These are phyloP conservation scores for Tuta absoluta DNA, from an alignment of 2,888 invertebrate genomes.

Conservation along the genomic window DNA sequence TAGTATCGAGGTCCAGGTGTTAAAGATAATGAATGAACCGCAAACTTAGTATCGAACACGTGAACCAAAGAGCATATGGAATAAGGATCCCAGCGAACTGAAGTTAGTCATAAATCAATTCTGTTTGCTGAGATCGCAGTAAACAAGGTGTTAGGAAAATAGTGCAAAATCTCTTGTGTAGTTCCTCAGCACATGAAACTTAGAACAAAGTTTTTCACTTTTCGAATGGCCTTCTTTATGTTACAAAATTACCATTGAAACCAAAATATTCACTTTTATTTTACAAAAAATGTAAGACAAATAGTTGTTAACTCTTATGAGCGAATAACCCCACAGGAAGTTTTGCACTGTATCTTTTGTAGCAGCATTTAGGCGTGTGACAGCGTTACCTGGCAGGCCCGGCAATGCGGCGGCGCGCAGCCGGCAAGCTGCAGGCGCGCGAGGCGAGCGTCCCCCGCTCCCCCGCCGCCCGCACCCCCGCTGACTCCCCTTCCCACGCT, in stretches of 20 bases:
- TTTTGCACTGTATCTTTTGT: neutral
- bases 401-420: slow-evolving; percentile 86
- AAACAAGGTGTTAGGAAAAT: too few species aligned
- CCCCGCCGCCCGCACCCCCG: slow-evolving; percentile 80
- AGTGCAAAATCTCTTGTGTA: neutral
- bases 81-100: neutral
- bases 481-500: slow-evolving; percentile 78
- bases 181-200: too few species aligned
- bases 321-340: neutral
- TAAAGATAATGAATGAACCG: neutral
- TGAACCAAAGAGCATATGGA: neutral
- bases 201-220: too few species aligned
- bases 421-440: slow-evolving; percentile 82
- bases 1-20: neutral
- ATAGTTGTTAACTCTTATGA: neutral
- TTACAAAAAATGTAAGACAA: too few species aligned
- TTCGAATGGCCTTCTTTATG: too few species aligned
- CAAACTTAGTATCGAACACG: neutral
- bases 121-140: too few species aligned
- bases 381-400: slow-evolving; percentile 72
- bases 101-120: neutral
- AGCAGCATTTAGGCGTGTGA: neutral
- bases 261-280: too few species aligned
- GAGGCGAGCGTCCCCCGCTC: slow-evolving; percentile 83
- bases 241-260: too few species aligned